These are phyloP conservation scores for Perca flavescens DNA, from an alignment of 2,113 vertebrate species.

Conservation along the genomic window DNA sequence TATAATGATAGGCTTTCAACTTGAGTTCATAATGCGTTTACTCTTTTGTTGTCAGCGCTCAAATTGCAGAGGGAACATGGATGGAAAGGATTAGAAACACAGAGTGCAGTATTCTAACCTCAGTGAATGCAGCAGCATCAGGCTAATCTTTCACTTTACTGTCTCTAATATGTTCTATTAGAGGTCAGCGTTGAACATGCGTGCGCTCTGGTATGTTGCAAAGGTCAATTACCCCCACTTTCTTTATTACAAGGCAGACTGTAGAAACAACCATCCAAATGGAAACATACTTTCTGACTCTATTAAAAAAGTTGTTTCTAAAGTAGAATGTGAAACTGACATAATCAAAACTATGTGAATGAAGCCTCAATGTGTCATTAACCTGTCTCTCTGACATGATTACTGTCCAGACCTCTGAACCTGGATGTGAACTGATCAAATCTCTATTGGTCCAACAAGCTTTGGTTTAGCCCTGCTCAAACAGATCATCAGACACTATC, in stretches of 20 bases:
- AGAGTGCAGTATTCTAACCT: constrained; percentile 24
- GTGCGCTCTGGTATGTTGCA: not conserved
- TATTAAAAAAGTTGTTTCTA: not conserved
- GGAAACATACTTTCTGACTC: not conserved
- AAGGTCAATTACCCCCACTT: constrained; percentile 30
- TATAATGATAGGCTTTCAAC: constrained; percentile 79
- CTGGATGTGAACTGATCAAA: not conserved
- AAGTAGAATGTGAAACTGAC: not conserved
- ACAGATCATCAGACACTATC: not conserved
- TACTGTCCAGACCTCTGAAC: constrained; percentile 2
- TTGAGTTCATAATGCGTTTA: constrained; percentile 58
- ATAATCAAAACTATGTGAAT: not conserved
- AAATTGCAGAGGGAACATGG: constrained; percentile 36
- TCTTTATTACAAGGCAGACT: not conserved
- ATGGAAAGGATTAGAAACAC: constrained; percentile 40
- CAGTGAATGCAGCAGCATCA: not conserved
- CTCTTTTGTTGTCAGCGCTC: constrained; percentile 52
- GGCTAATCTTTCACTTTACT: constrained; percentile 2
- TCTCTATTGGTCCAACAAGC: not conserved
- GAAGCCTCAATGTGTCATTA: constrained; percentile 2
- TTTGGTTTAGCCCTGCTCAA: constrained; percentile 3
- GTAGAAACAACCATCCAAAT: not conserved
- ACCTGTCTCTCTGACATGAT: constrained; percentile 16
- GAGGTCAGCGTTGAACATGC: constrained; percentile 1
- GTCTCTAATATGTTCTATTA: not conserved